These are phyloP conservation scores for Dryobota labecula DNA, from an alignment of 2,888 invertebrate genomes.

Conservation along the genomic window DNA sequence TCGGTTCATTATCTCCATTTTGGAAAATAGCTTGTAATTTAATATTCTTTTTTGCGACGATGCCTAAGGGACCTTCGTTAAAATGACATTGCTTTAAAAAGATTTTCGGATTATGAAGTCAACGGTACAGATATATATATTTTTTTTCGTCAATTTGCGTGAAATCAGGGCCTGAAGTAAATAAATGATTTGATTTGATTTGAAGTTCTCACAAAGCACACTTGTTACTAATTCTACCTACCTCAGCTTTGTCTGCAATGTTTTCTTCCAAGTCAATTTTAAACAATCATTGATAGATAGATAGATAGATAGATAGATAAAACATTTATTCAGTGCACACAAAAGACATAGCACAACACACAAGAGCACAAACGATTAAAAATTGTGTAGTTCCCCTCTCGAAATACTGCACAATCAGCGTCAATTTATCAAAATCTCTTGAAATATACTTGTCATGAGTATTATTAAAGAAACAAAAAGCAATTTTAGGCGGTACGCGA, in stretches of 20 bases:
- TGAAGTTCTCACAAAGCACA: not conserved
- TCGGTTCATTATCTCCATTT: constrained; percentile 74
- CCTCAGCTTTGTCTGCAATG: not conserved
- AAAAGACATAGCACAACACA: too few species aligned
- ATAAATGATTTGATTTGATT: too few species aligned
- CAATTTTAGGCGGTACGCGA: constrained; percentile 63
- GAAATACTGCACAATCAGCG: constrained; percentile 54
- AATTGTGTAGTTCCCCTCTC: constrained; percentile 12
- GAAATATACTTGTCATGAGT: constrained; percentile 68
- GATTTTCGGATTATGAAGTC: constrained; percentile 50
- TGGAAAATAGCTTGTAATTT: constrained; percentile 67
- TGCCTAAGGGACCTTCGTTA: constrained; percentile 63
- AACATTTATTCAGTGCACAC: too few species aligned
- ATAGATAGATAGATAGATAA: too few species aligned
- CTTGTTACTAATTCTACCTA: constrained; percentile 20
- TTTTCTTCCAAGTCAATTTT: constrained; percentile 8
- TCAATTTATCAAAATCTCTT: constrained; percentile 64
- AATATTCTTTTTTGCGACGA: constrained; percentile 64
- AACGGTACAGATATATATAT: constrained; percentile 24
- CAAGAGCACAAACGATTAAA: too few species aligned
- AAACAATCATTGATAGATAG: too few species aligned
- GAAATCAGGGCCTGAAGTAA: constrained; percentile 2
- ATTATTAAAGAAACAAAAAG: constrained; percentile 69
- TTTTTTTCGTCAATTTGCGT: constrained; percentile 38
- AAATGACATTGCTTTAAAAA: constrained; percentile 60